phyloP scores from a whole-genome alignment of 2,888 invertebrate species.

The Lysandra coridon region DNA sequence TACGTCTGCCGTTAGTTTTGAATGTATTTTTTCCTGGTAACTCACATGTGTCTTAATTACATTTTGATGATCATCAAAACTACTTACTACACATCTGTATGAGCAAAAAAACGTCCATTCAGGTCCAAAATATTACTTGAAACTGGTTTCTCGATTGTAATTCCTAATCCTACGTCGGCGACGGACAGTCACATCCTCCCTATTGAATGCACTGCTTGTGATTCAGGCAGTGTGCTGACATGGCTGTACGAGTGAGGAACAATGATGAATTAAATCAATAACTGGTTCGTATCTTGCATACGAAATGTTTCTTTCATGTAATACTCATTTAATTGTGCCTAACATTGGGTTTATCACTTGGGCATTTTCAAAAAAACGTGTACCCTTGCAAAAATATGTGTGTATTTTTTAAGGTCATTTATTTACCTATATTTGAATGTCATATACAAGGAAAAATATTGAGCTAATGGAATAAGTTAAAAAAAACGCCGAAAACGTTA shows the following conservation, averaged over 20 bases:
- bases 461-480: too few species aligned
- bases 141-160: not conserved
- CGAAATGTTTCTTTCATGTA: not conserved
- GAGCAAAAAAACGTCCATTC: not conserved
- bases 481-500: too few species aligned
- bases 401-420: too few species aligned
- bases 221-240: slow-evolving; percentile 39
- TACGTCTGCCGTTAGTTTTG: not conserved
- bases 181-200: slow-evolving; percentile 38
- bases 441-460: too few species aligned
- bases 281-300: slow-evolving; percentile 18
- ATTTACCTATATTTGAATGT: too few species aligned
- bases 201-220: slow-evolving; percentile 39
- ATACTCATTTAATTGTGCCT: not conserved
- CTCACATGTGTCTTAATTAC: not conserved
- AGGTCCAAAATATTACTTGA: not conserved
- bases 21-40: not conserved
- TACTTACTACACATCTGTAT: not conserved
- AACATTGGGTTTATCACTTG: not conserved
- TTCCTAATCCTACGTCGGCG: slow-evolving; percentile 2
- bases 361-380: too few species aligned
- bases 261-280: slow-evolving; percentile 38
- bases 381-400: too few species aligned
- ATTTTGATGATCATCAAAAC: not conserved
- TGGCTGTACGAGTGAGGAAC: slow-evolving; percentile 35